Percentiles rank a stretch among this genome's conserved stretches.
Evolutionary conservation across 2,113 vertebrate genomes (phyloP).

Genomic region (Oxyruncus cristatus): DNA sequence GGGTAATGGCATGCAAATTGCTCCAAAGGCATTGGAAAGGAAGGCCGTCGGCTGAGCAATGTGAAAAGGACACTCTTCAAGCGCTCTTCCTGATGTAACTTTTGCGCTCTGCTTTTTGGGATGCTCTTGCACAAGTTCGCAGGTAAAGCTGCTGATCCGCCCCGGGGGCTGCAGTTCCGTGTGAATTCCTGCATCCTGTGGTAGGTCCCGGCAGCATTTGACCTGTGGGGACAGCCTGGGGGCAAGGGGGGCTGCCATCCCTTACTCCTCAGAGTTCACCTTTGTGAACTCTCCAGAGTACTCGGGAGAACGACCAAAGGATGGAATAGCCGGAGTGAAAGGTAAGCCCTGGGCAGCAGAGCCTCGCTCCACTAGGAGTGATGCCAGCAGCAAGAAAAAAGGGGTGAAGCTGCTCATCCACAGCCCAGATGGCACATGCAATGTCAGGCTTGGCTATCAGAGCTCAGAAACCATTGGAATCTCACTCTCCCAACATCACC

Average conservation of each 20-base stretch:
- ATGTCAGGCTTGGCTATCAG: fast-evolving
- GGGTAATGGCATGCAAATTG: conserved; percentile 69
- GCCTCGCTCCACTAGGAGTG: neutral
- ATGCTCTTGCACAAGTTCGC: neutral
- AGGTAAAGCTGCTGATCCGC: neutral
- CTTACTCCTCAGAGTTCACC: neutral
- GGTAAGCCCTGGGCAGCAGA: neutral
- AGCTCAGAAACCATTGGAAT: fast-evolving
- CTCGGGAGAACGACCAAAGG: neutral
- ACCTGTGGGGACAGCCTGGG: neutral
- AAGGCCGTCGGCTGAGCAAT: neutral
- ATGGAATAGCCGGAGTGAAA: fast-evolving
- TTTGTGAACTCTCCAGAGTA: neutral
- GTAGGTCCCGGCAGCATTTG: neutral
- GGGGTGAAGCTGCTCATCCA: neutral
- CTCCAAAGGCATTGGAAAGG: conserved; percentile 31
- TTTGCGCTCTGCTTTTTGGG: neutral
- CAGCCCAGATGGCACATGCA: neutral
- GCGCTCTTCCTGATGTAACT: neutral
- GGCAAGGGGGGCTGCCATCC: neutral
- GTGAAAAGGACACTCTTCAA: conserved; percentile 40
- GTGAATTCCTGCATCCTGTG: neutral
- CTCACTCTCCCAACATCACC: neutral
- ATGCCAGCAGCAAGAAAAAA: neutral
- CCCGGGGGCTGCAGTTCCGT: fast-evolving